Conservation (phyloP, 2,797 vertebrate species). For the Gymnothorax reevesii region DNA sequence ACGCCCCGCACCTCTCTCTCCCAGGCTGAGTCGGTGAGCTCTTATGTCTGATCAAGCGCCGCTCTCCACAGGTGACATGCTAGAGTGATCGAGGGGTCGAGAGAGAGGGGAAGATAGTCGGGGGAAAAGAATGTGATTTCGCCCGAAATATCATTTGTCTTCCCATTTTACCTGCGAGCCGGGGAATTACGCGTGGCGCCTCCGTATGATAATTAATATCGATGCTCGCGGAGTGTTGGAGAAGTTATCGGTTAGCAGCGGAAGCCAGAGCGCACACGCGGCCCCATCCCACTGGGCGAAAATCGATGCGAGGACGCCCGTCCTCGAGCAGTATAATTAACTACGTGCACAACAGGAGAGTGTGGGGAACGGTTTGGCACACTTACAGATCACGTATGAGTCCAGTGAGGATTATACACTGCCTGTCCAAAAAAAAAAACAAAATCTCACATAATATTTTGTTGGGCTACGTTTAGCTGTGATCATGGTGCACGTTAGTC, state of each 20-base stretch:
- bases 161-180: constrained; percentile 50
- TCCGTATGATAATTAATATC: constrained; percentile 55
- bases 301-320: constrained; percentile 36
- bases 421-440: too few species aligned
- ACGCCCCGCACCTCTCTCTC: constrained; percentile 21
- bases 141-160: constrained; percentile 52
- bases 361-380: too few species aligned
- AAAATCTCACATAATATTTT: too few species aligned
- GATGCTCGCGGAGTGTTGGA: constrained; percentile 51
- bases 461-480: too few species aligned
- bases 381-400: too few species aligned
- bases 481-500: too few species aligned
- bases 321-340: constrained; percentile 49
- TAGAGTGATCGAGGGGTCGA: not conserved
- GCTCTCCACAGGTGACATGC: constrained; percentile 37
- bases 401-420: too few species aligned
- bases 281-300: constrained; percentile 40
- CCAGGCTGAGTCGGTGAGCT: constrained; percentile 6
- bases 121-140: constrained; percentile 44
- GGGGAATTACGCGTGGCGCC: constrained; percentile 47
- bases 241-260: constrained; percentile 51
- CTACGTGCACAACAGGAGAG: constrained; percentile 16
- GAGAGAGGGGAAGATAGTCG: constrained; percentile 33
- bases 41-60: constrained; percentile 16
- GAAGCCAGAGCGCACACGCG: constrained; percentile 37